phyloP scores from a whole-genome alignment of 2,113 vertebrate species.

The Rhadina sibilatrix region DNA sequence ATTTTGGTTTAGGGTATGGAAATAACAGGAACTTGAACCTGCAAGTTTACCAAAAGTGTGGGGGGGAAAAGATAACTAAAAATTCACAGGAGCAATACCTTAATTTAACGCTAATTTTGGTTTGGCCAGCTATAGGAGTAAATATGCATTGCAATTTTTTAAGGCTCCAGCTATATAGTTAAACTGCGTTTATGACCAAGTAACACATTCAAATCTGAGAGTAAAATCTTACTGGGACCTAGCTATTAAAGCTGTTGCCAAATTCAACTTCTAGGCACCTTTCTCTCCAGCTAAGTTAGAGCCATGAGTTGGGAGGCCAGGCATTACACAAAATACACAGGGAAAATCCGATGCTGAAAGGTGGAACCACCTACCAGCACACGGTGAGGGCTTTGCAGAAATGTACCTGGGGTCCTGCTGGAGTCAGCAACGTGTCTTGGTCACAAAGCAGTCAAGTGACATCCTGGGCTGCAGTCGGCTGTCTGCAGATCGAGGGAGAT shows the following conservation, averaged over 20 bases:
- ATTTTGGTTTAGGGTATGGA: background rate
- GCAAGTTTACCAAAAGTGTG: background rate
- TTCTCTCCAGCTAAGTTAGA: background rate
- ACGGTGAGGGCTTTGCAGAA: background rate
- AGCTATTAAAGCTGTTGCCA: background rate
- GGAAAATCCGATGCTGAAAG: background rate
- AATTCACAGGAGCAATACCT: background rate
- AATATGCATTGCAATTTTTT: background rate
- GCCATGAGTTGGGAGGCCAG: background rate
- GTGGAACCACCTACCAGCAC: background rate
- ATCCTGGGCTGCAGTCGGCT: background rate
- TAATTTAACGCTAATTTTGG: background rate
- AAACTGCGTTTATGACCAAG: background rate
- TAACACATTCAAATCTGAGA: background rate
- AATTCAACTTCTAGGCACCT: background rate
- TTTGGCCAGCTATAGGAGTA: background rate
- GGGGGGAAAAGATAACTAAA: background rate
- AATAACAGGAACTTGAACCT: background rate
- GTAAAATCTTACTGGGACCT: background rate
- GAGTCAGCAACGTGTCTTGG: background rate
- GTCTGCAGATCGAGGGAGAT: background rate
- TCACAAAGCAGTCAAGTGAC: rapidly evolving
- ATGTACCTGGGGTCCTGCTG: background rate
- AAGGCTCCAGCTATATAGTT: background rate
- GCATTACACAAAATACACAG: rapidly evolving